Base-by-base conservation (phyloP, 1,140 invertebrate species). In the Formica exsecta region DNA sequence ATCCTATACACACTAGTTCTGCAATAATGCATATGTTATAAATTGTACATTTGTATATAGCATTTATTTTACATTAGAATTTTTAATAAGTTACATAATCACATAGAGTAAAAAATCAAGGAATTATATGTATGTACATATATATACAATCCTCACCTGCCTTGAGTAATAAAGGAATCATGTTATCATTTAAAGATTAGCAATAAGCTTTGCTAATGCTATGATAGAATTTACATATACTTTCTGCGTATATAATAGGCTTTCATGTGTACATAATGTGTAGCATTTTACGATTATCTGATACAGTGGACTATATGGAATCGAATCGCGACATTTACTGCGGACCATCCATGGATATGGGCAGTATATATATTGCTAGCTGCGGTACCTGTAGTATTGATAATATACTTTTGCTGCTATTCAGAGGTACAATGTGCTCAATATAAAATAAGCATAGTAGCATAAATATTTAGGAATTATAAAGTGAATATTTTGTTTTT, bases 301-400 rank as follows among this genome's bases (percentile, higher is more conserved):
- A 83, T 83, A 22, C 54, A 98, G 98, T 98, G 97, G 92, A 98
- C 97, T 92, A 94, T 98, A 90, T 96, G 99, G 92, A 96, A 97
- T 93, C 97, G 97, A 87, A 95, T 98, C 79, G 95, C 98, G 87
- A 97, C 97, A 93, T 98, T 97, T 90, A 98, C 98, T 83, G 97
- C 98, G 90, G 97, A 98, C 80, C 96, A 98, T 93, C 99, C 99
- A 44, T 98, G 98, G 97, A 96, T 99, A 85, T 99, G 98, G 97
- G 98, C 96, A 74, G 96, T 98, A 73, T 98, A 98, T 94, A 96
- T 99, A 89, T 93, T 99, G 81, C 96, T 97, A 75, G 95, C 98
- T 94, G 97, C 97, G 87, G 94, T 99, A 73, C 97, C 98, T 48
- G 95, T 97, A 86, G 96, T 98, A 88, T 95, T 98, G 87, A 93